phyloP scores from a whole-genome alignment of 2,888 invertebrate genomes.

The Sisyra nigra region DNA sequence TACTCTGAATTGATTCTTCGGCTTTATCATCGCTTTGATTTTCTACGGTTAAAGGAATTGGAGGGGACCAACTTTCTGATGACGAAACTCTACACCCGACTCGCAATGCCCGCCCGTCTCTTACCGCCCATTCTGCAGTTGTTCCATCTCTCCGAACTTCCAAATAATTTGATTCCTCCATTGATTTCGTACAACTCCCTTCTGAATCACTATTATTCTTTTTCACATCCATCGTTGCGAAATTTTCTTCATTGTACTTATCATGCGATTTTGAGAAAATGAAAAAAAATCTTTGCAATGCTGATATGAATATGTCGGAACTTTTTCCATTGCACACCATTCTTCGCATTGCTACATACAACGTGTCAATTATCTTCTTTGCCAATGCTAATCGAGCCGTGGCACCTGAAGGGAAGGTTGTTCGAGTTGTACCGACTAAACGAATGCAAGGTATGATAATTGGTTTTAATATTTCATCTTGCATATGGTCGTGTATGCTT shows the following conservation, averaged over 20 bases:
- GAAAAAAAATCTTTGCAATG: constrained; percentile 58
- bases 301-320: constrained; percentile 53
- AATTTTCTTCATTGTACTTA: not conserved
- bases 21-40: not conserved
- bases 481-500: constrained; percentile 38
- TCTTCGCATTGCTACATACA: constrained; percentile 63
- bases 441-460: constrained; percentile 72
- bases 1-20: not conserved
- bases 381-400: constrained; percentile 58
- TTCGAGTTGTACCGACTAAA: constrained; percentile 61
- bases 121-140: constrained; percentile 41
- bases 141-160: constrained; percentile 43
- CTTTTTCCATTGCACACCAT: constrained; percentile 65
- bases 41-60: constrained; percentile 12
- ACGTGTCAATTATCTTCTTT: constrained; percentile 64
- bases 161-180: constrained; percentile 27
- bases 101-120: constrained; percentile 27
- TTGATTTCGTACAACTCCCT: constrained; percentile 13
- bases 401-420: constrained; percentile 68
- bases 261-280: constrained; percentile 52
- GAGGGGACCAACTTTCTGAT: constrained; percentile 45
- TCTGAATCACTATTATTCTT: not conserved
- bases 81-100: constrained; percentile 29
- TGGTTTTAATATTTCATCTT: constrained; percentile 74
- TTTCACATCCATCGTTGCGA: not conserved